phyloP scores from a whole-genome alignment of 2,797 vertebrate species.

The Poliocrania exsul region DNA sequence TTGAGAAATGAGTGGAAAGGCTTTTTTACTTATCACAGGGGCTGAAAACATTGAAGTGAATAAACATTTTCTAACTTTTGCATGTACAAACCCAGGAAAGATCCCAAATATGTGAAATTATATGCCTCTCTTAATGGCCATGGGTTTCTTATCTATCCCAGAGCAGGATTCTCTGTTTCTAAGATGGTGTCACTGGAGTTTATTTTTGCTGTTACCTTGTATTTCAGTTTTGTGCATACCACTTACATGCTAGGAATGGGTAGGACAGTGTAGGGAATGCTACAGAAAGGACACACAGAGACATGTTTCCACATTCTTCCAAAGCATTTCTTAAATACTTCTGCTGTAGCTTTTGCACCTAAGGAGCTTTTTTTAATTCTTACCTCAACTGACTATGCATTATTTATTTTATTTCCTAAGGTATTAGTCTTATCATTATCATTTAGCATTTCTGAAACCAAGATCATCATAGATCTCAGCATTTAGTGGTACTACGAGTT shows the following conservation, averaged over 20 bases:
- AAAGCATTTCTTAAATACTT: background rate
- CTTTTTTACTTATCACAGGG: background rate
- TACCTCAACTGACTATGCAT: background rate
- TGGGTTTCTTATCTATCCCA: background rate
- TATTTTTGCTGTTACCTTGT: background rate
- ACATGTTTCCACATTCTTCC: background rate
- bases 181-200: background rate
- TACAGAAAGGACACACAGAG: background rate
- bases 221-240: background rate
- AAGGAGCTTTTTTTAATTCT: background rate
- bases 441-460: background rate
- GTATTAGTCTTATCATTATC: background rate
- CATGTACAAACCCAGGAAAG: background rate
- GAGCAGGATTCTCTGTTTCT: background rate
- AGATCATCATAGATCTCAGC: background rate
- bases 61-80: background rate
- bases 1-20: background rate
- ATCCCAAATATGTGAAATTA: background rate
- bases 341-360: background rate
- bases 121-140: background rate
- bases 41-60: background rate
- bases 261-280: background rate
- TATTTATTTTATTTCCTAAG: background rate
- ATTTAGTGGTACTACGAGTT: background rate
- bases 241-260: rapidly evolving